Base-by-base conservation (phyloP, 1,140 invertebrate species). In the Nixonia krombeini region DNA sequence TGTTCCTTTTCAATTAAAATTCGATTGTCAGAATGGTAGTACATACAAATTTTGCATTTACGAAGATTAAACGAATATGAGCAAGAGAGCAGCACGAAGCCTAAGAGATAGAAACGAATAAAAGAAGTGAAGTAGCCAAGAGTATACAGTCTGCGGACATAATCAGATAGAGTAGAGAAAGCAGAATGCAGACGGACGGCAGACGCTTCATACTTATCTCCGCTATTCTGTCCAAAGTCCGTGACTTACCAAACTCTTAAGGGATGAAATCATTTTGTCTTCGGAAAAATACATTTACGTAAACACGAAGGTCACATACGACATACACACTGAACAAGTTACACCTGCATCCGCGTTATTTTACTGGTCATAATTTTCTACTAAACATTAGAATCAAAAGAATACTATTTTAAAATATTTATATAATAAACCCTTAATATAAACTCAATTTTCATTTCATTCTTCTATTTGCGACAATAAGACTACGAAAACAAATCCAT, bases 191-290 rank as follows among this genome's bases (percentile, higher is more conserved):
- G 82, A 83, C 82, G 74, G 79, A 74, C 78, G 81, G 80, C 82
- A 83, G 82, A 84, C 82, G 80, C 75, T 73, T 74, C 73, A 66
- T 76, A 75, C 78, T 81, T 79, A 81, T 76, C 75, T 75, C 72
- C 74, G 70, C 74, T 66, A 58, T 59, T 68, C 69, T 45, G 69
- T 65, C 49, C 64, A 44, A 58, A 72, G 71, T 79, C 76, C 77
- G 75, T 83, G 80, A 83, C 79, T 83, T 79, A 83, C 79, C 75
- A 80, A 82, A 82, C 80, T 75, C 76, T 80, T 81, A 79, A 80
- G 79, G 80, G 78, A 81, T 81, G 73, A 82, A 80, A 75, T 78
- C 76, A 71, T 79, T 73, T 74, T 72, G 74, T 70, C 75, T 73
- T 76, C 67, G 55, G 55, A 65, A 68, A 72, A 18, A 59, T 52